Percentiles rank a stretch among this genome's conserved stretches.
phyloP scores from a whole-genome alignment of 1,140 invertebrate species.

The Pseudomyrmex pallidus region DNA sequence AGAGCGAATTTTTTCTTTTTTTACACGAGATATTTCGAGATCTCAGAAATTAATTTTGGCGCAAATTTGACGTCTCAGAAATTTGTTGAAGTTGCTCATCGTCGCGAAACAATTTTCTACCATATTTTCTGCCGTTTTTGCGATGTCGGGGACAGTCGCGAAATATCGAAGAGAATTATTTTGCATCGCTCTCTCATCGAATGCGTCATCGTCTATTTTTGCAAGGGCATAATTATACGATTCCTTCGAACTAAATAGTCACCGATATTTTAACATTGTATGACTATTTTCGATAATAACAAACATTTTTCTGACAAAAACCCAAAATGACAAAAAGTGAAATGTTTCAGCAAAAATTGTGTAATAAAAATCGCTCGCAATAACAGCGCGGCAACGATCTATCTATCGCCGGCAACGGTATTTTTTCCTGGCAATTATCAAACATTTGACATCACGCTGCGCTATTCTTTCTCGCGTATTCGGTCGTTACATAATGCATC shows the following conservation, averaged over 20 bases:
- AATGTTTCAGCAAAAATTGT: not conserved
- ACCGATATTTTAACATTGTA: not conserved
- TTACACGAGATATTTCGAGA: not conserved
- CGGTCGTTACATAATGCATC: not conserved
- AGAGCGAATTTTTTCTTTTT: not conserved
- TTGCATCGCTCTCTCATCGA: not conserved
- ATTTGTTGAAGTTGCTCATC: not conserved
- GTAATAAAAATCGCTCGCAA: not conserved
- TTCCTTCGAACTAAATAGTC: not conserved
- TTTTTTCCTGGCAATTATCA: conserved; percentile 28
- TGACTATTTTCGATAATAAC: not conserved
- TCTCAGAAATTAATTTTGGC: conserved; percentile 27
- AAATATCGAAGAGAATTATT: not conserved
- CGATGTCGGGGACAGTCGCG: too few species aligned
- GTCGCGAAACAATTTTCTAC: not conserved
- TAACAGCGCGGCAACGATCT: not conserved
- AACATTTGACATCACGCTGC: not conserved
- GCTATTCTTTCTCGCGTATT: conserved; percentile 28
- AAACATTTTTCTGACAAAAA: conserved; percentile 7
- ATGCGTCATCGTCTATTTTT: not conserved
- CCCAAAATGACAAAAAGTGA: not conserved
- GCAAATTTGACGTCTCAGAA: not conserved
- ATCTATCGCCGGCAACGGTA: not conserved
- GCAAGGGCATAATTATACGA: not conserved
- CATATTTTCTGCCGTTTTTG: not conserved